Evolutionary conservation across 2,797 vertebrate species (phyloP).

Genomic region (Gymnocypris eckloni): DNA sequence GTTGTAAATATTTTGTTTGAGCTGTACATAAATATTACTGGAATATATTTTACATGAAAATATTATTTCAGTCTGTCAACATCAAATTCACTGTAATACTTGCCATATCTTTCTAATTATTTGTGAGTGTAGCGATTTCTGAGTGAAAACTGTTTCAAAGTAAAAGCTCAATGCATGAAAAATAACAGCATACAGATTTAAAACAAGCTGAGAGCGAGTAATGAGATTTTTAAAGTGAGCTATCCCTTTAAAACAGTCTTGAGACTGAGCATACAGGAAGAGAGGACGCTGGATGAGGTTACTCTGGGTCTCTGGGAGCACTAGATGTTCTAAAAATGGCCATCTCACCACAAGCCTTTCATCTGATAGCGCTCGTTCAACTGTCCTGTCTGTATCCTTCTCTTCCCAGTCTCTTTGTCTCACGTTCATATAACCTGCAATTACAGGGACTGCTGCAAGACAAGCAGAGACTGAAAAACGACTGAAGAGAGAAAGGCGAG

Average conservation of each 20-base stretch:
- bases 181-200: background rate
- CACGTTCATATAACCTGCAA: constrained; percentile 39
- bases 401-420: constrained; percentile 38
- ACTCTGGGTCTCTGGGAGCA: constrained; percentile 4
- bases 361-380: constrained; percentile 39
- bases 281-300: constrained; percentile 23
- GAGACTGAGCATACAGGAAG: constrained; percentile 5
- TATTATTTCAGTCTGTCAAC: background rate
- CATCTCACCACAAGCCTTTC: constrained; percentile 39
- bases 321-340: constrained; percentile 48
- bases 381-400: constrained; percentile 43
- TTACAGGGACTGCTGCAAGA: constrained; percentile 21
- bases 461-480: constrained; percentile 7
- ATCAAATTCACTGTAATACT: background rate
- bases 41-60: background rate
- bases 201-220: background rate
- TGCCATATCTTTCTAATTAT: background rate
- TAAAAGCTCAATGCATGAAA: background rate
- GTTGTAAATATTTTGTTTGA: no score
- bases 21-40: background rate
- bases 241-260: background rate
- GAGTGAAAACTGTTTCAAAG: background rate
- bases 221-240: background rate
- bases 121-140: background rate
- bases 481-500: background rate